A percentile compares a stretch with the other conserved stretches of the same genome.
phyloP scores from a whole-genome alignment of 2,888 invertebrate species.

The Brenthis ino region DNA sequence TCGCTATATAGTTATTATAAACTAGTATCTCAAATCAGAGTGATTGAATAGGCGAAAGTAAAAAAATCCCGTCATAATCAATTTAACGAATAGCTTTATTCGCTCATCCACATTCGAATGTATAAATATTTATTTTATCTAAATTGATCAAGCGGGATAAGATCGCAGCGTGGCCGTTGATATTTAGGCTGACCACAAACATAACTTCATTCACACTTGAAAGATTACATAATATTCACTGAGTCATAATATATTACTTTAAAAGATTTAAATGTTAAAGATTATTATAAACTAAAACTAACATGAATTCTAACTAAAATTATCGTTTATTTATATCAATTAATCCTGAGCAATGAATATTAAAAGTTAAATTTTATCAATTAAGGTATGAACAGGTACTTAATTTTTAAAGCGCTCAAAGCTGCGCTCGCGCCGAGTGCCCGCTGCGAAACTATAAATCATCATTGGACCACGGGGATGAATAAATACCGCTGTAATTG shows the following conservation, averaged over 20 bases:
- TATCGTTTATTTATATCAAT: not conserved
- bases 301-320: no score
- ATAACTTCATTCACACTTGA: constrained; percentile 19
- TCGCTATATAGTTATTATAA: constrained; percentile 43
- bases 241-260: not conserved
- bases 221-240: constrained; percentile 7
- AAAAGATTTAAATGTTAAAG: constrained; percentile 1
- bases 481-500: constrained; percentile 79
- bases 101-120: constrained; percentile 74
- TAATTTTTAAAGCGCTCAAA: constrained; percentile 77
- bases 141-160: constrained; percentile 81
- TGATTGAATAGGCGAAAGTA: constrained; percentile 68
- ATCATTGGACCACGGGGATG: constrained; percentile 65
- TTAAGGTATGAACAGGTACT: constrained; percentile 41
- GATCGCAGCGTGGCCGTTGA: constrained; percentile 71
- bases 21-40: constrained; percentile 58
- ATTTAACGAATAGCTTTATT: constrained; percentile 79
- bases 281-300: not conserved
- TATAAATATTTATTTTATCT: constrained; percentile 83
- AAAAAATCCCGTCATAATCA: constrained; percentile 75
- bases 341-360: not conserved
- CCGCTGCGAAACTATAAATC: constrained; percentile 82
- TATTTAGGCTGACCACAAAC: constrained; percentile 37
- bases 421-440: constrained; percentile 67
- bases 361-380: constrained; percentile 53